Conservation (phyloP, 2,888 invertebrate genomes). For the Tipula confusa region DNA sequence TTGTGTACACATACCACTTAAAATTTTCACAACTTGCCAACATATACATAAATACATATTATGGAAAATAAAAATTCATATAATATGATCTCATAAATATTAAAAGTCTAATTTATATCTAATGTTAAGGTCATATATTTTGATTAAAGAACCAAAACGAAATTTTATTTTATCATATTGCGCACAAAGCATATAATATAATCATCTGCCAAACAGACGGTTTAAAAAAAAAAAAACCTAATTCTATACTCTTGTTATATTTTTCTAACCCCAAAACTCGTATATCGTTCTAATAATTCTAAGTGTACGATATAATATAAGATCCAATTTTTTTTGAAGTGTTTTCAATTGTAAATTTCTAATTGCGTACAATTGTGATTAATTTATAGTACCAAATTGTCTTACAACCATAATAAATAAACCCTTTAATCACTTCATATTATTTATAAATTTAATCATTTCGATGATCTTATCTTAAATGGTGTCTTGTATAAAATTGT, state of each 20-base stretch:
- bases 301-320: no score
- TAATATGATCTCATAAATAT: neutral
- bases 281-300: no score
- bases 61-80: no score
- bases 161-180: neutral
- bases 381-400: neutral
- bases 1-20: neutral
- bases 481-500: neutral
- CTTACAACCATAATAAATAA: neutral
- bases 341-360: conserved; percentile 12
- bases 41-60: neutral
- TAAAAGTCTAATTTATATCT: neutral
- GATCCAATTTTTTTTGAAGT: neutral
- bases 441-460: neutral
- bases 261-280: neutral
- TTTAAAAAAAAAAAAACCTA: no score
- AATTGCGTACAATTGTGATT: neutral
- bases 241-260: neutral
- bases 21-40: neutral
- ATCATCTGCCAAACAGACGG: conserved; percentile 1
- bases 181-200: neutral
- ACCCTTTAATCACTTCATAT: conserved; percentile 5
- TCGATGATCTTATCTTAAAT: neutral
- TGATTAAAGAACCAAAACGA: neutral
- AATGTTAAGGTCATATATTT: conserved; percentile 12